Percentiles rank a stretch among this genome's conserved stretches.
Conservation (phyloP, 2,113 vertebrate species). For the Microtus ochrogaster region DNA sequence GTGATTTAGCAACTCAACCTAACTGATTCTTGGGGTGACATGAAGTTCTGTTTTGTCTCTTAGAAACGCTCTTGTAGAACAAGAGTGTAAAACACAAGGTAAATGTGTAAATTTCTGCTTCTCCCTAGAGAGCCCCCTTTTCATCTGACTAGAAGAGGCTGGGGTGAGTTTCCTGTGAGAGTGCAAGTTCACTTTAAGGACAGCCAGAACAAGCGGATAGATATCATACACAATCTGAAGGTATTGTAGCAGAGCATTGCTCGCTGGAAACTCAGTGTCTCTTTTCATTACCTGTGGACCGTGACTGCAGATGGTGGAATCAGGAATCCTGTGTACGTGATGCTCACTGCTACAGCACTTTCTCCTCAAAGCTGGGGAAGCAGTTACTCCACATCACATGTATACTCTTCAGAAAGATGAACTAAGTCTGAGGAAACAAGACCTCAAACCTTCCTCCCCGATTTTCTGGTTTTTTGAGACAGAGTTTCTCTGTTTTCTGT, state of each 20-base stretch:
- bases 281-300: neutral
- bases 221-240: conserved; percentile 99
- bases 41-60: conserved; percentile 25
- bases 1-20: conserved; percentile 44
- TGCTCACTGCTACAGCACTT: neutral
- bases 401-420: neutral
- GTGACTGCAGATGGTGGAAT: neutral
- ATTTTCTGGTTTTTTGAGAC: neutral
- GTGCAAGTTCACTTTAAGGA: conserved; percentile 99
- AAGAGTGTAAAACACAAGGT: neutral
- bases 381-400: neutral
- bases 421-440: neutral
- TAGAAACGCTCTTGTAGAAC: conserved; percentile 28
- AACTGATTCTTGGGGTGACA: neutral
- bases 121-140: conserved; percentile 95
- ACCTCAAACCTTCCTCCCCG: neutral
- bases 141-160: conserved; percentile 97
- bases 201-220: conserved; percentile 97
- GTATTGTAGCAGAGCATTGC: conserved; percentile 83
- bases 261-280: neutral
- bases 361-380: neutral
- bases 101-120: conserved; percentile 63
- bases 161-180: conserved; percentile 99
- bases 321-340: neutral
- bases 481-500: neutral